Evolutionary conservation across 64 coral and sea anemone genomes (phyloP).

Genomic region (Actinia equina): DNA sequence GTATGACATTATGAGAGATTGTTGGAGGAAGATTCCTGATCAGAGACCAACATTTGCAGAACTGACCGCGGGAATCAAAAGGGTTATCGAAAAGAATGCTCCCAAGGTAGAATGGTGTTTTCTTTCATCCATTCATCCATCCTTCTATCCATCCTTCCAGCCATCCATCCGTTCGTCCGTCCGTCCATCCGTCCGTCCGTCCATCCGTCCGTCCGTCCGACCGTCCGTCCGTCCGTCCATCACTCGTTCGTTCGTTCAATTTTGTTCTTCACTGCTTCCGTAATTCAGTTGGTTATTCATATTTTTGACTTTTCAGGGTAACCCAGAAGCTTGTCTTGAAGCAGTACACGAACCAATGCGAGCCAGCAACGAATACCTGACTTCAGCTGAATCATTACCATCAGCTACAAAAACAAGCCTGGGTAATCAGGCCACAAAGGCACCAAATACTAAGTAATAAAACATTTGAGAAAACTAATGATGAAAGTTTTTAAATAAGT

Average conservation of each 20-base stretch:
- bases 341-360: neutral
- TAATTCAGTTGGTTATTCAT: neutral
- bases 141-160: neutral
- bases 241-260: no score
- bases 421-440: neutral
- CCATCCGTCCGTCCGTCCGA: no score
- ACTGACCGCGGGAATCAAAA: neutral
- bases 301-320: neutral
- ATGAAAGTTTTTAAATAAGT: no score
- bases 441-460: neutral
- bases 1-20: conserved; percentile 34
- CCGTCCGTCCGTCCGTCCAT: no score
- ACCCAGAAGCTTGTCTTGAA: neutral
- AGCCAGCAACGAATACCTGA: neutral
- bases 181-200: neutral
- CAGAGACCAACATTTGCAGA: conserved; percentile 20
- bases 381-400: neutral
- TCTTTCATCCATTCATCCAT: neutral
- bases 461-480: no score
- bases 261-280: no score
- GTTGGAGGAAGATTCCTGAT: conserved; percentile 12
- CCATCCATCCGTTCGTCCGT: neutral
- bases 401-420: neutral
- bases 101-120: conserved; percentile 17
- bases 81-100: conserved; percentile 2